Base-by-base conservation (phyloP, 2,113 vertebrate genomes). In the Paralichthys olivaceus region DNA sequence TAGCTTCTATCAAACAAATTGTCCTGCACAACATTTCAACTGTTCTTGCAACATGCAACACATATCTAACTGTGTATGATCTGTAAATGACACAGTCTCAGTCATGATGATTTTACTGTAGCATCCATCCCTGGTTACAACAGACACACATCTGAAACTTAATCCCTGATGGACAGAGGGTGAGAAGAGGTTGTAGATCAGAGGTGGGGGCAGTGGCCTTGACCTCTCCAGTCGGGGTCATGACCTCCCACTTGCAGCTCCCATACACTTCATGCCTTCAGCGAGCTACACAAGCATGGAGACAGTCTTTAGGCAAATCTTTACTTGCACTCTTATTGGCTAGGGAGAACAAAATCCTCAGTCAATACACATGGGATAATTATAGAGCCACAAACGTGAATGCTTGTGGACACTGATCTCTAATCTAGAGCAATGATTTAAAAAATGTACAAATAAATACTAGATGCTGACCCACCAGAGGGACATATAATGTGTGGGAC, bases 121-220 rank as follows among this genome's bases (percentile, higher is more conserved):
- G 58, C 51, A 20, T 55, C 25, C 37, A 69, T 76, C 12, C 60
- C 13, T 20, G 22, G 53, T 47, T 51, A 37, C n/a, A 29, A 64
- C 32, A 64, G 26, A 79, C 29, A 75, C 32, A 3, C 59, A 34
- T 73, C 60, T 81, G 88, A 85, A 92, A 92, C 20, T 66, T 45
- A 78, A 89, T 82, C 73, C 55, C 57, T 20, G 60, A 43, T 69
- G 77, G 89, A 91, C 91, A 89, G 80, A 60, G 25, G 47, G 81
- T 89, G 75, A 93, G 87, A 92, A 90, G 73, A 61, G 69, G 80
- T 76, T 74, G 66, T 87, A 89, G 83, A 87, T 83, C 78, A 88
- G 49, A 84, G 74, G 29, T 40, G 32, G 26, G 56, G 45, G 54
- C 55, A 32, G 40, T 75, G 77, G 69, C 86, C 86, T 91, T 92